These are phyloP conservation scores for Siniperca knerii DNA, from an alignment of 2,113 vertebrate species.

Conservation along the genomic window DNA sequence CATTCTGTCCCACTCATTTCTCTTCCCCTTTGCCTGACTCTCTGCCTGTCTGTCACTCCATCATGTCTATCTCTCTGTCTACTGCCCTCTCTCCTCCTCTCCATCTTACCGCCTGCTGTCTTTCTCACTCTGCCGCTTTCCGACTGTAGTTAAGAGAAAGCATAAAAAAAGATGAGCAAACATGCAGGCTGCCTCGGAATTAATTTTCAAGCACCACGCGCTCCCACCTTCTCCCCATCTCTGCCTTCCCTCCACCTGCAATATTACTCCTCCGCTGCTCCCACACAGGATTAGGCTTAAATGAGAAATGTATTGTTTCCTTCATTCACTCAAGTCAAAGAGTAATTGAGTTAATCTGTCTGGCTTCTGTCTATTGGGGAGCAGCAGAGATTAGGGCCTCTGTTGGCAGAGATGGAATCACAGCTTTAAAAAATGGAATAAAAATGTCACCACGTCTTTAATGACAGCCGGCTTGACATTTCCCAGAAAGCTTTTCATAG, in stretches of 20 bases:
- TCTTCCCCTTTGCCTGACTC: conserved; percentile 33
- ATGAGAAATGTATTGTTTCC: conserved; percentile 81
- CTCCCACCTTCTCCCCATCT: conserved; percentile 22
- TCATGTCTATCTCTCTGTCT: conserved; percentile 55
- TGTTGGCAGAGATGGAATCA: conserved; percentile 74
- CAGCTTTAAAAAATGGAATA: conserved; percentile 75
- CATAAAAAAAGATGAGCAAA: conserved; percentile 74
- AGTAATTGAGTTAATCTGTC: conserved; percentile 83
- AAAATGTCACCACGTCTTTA: conserved; percentile 80
- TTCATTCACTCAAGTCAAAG: conserved; percentile 76
- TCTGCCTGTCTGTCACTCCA: conserved; percentile 63
- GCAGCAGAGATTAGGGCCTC: conserved; percentile 71
- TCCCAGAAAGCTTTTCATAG: conserved; percentile 60
- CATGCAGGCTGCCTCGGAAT: conserved; percentile 48
- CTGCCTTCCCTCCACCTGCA: conserved; percentile 54
- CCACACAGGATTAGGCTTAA: conserved; percentile 68
- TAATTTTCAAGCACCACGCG: conserved; percentile 54
- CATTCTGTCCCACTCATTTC: conserved; percentile 70
- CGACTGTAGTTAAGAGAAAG: conserved; percentile 53
- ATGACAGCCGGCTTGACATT: conserved; percentile 81
- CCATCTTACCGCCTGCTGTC: conserved; percentile 28
- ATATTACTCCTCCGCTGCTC: conserved; percentile 62
- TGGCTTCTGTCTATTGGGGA: conserved; percentile 63
- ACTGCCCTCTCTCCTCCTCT: conserved; percentile 36
- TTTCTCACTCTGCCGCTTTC: conserved; percentile 25